Percentiles rank a stretch among this genome's conserved stretches.
Conservation (phyloP, 2,888 invertebrate species). For the Andrena marginata region DNA sequence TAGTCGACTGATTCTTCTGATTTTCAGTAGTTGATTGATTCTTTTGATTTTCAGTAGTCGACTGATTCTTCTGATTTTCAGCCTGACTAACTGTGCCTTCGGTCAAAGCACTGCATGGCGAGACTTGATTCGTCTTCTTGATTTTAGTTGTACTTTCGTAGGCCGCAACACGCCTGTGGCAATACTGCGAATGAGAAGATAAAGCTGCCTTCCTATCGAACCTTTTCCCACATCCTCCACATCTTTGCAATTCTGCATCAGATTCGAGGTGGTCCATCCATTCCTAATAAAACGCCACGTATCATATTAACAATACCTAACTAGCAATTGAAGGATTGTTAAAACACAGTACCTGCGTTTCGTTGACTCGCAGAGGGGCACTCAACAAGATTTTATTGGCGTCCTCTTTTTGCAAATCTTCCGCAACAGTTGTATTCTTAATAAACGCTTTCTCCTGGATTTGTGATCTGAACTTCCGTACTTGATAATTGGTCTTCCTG, state of each 20-base stretch:
- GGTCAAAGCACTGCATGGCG: constrained; percentile 11
- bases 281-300: constrained; percentile 82
- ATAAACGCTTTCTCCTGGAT: constrained; percentile 89
- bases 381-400: constrained; percentile 22
- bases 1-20: no score
- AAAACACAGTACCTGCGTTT: constrained; percentile 52
- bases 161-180: constrained; percentile 80
- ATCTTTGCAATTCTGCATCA: constrained; percentile 88
- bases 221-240: constrained; percentile 90
- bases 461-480: constrained; percentile 89
- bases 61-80: no score
- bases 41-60: no score
- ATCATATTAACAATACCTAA: constrained; percentile 14
- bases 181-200: constrained; percentile 90
- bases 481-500: constrained; percentile 90
- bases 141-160: constrained; percentile 42
- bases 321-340: background rate
- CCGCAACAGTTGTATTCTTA: constrained; percentile 87
- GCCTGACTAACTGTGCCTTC: background rate
- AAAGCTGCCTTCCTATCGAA: constrained; percentile 91
- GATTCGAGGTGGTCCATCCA: constrained; percentile 90
- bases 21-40: no score
- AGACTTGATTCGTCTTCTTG: constrained; percentile 29
- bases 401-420: constrained; percentile 79
- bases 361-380: constrained; percentile 25